Evolutionary conservation across 2,888 invertebrate genomes (phyloP), one percentile per base, ranked within the genome.

Genomic region (Arrhopalites spinosus): DNA sequence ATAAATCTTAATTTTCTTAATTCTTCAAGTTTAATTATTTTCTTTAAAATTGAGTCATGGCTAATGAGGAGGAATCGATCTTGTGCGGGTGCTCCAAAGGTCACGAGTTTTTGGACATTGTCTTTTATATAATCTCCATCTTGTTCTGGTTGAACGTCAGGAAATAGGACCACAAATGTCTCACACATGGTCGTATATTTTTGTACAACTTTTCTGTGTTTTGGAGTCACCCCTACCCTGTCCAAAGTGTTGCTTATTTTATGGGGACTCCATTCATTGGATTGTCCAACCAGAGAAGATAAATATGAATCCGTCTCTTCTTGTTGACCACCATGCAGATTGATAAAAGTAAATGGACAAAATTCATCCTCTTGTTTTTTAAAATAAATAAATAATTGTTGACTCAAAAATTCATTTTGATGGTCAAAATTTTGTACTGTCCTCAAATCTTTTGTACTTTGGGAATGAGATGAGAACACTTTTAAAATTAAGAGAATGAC

Each of bases 331-430:
- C n/a, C n/a, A n/a, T n/a, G n/a, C n/a, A n/a, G n/a, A n/a, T n/a
- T n/a, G n/a, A 61, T 25, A 61, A 61, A 61, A 61, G 59, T 61
- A 25, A 61, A 61, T 3, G 59, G 59, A 27, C 59, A 61, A 25
- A 61, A 61, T 23, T 27, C 27, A 61, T 61, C 59, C 2, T 20
- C 15, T 61, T 61, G 59, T 23, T 23, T 25, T 27, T 61, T 5
- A 17, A n/a, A 13, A 15, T 13, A 50, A 50, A 15, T 50, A 15
- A 17, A n/a, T 3, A 50, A n/a, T 3, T n/a, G n/a, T 50, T 13
- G 50, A 50, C 17, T 5, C 17, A 50, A n/a, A 8, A 15, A 15
- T n/a, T 50, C 2, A n/a, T 50, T n/a, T 5, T 50, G 17, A 50
- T 15, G n/a, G 45, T n/a, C n/a, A n/a, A n/a, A n/a, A n/a, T n/a